phyloP scores from a whole-genome alignment of 2,888 invertebrate genomes.

The Homarus gammarus region DNA sequence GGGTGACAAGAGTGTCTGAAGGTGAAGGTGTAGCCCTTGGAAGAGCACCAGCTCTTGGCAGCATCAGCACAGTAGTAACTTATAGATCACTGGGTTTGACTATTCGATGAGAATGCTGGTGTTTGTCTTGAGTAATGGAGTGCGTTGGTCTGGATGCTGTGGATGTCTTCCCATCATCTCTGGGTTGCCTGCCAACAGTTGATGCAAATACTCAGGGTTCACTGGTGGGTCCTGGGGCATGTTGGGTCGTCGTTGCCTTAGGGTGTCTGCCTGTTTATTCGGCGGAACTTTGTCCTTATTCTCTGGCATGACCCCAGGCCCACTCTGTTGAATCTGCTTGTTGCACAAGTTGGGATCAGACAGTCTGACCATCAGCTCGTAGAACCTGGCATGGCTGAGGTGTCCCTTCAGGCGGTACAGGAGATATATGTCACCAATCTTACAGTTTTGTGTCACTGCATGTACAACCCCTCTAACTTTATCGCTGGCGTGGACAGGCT shows the following conservation, averaged over 20 bases:
- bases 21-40: not conserved
- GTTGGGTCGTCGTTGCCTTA: slow-evolving; percentile 44
- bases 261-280: slow-evolving; percentile 49
- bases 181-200: slow-evolving; percentile 47
- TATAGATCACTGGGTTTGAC: not conserved
- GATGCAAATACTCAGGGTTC: slow-evolving; percentile 74
- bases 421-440: slow-evolving; percentile 74
- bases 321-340: slow-evolving; percentile 9
- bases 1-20: not conserved
- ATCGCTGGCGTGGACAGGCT: slow-evolving; percentile 62
- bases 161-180: slow-evolving; percentile 58
- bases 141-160: slow-evolving; percentile 59
- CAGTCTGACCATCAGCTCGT: slow-evolving; percentile 59
- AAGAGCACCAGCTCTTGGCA: not conserved
- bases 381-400: slow-evolving; percentile 73
- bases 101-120: slow-evolving; percentile 68
- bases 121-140: slow-evolving; percentile 63
- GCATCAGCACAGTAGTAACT: not conserved
- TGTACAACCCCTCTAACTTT: slow-evolving; percentile 53
- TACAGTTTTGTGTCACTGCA: slow-evolving; percentile 60
- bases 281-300: slow-evolving; percentile 52
- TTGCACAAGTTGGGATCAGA: slow-evolving; percentile 53
- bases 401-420: slow-evolving; percentile 73
- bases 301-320: slow-evolving; percentile 19
- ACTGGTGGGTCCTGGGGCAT: slow-evolving; percentile 71